These are phyloP conservation scores for Calidris pygmaea DNA, from an alignment of 2,113 vertebrate species.

Conservation along the genomic window DNA sequence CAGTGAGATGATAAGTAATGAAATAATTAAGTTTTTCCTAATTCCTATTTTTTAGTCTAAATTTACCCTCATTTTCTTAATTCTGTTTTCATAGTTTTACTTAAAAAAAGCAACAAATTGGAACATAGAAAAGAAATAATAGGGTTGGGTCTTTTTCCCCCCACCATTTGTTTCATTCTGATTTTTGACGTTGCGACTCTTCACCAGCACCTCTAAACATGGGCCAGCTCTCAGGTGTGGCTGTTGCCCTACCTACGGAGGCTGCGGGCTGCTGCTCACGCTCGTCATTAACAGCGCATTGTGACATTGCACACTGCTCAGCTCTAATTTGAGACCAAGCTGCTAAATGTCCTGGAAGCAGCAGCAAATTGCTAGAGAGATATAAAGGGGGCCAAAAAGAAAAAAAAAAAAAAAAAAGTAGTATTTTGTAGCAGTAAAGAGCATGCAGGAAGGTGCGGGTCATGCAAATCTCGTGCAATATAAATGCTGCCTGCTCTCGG, in stretches of 20 bases:
- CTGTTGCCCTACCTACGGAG: not conserved
- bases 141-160: not conserved
- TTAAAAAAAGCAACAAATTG: not conserved
- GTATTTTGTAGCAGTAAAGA: not conserved
- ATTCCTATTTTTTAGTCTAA: not conserved
- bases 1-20: not conserved
- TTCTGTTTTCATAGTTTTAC: not conserved
- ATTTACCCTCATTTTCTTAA: not conserved
- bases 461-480: not conserved
- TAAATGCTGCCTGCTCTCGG: not conserved
- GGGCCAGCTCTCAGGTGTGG: not conserved
- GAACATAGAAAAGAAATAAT: not conserved
- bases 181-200: not conserved
- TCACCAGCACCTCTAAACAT: not conserved
- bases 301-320: not conserved
- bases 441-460: not conserved
- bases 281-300: not conserved
- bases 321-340: not conserved
- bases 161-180: fast-evolving
- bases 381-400: not conserved
- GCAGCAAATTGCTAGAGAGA: not conserved
- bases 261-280: not conserved
- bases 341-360: not conserved
- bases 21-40: not conserved
- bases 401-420: not conserved